These are phyloP conservation scores for Elaphurus davidianus DNA, from an alignment of 2,113 vertebrate species.

Conservation along the genomic window DNA sequence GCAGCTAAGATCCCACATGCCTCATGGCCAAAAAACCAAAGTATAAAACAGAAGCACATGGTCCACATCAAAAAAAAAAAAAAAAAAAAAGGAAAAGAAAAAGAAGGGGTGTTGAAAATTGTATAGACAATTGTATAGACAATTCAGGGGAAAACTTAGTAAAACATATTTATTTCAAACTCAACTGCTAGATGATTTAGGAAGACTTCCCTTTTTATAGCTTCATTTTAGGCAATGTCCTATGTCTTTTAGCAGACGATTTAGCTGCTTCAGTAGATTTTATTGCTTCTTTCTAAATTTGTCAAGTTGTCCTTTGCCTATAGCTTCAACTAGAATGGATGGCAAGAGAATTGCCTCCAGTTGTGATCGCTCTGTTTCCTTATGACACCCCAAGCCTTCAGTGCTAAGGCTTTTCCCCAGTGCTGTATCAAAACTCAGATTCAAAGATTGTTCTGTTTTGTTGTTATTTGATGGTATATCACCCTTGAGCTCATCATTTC, in stretches of 20 bases:
- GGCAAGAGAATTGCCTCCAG: background rate
- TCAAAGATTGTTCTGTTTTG: background rate
- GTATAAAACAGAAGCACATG: background rate
- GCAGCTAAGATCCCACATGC: background rate
- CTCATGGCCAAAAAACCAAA: background rate
- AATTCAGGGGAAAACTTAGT: background rate
- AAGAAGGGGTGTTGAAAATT: background rate
- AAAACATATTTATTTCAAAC: background rate
- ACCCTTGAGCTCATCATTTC: background rate
- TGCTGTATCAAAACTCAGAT: background rate
- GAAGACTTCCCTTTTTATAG: slow-evolving; percentile 45
- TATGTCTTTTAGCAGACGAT: slow-evolving; percentile 31
- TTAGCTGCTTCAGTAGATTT: slow-evolving; percentile 56
- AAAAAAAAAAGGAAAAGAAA: background rate
- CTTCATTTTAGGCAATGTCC: background rate
- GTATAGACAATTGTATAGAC: background rate
- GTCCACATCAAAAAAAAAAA: background rate
- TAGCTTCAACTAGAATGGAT: background rate
- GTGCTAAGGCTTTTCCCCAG: background rate
- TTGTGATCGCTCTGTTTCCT: slow-evolving; percentile 18
- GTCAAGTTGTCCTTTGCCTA: slow-evolving; percentile 22
- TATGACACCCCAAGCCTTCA: background rate
- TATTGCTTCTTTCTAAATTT: slow-evolving; percentile 55
- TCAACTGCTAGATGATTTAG: slow-evolving; percentile 8
- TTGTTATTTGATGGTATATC: background rate